Conservation (phyloP, 64 coral and sea anemone species). For the Stichodactyla mertensii region DNA sequence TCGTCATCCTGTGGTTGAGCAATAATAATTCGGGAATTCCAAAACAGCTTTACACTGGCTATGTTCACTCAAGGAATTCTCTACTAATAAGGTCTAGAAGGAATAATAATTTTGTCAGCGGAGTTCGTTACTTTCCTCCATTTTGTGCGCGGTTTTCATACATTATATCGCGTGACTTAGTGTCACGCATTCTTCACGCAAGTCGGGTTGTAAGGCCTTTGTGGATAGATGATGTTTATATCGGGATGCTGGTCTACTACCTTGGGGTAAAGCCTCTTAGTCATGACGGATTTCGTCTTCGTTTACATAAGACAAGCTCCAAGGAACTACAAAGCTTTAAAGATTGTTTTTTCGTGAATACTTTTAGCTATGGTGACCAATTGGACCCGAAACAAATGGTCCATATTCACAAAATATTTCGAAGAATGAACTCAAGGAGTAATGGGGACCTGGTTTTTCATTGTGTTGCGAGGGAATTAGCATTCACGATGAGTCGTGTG, state of each 20-base stretch:
- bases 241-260: neutral
- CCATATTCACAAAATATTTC: neutral
- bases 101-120: neutral
- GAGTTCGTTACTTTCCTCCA: neutral
- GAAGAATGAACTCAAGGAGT: neutral
- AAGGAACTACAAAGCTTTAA: neutral
- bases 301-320: neutral
- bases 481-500: neutral
- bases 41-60: neutral
- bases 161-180: constrained; percentile 1
- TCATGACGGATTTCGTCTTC: constrained; percentile 1
- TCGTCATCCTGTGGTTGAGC: neutral
- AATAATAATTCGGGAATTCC: neutral
- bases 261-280: neutral
- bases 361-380: neutral
- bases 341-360: neutral
- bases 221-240: constrained; percentile 26
- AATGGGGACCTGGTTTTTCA: neutral
- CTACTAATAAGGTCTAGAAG: neutral
- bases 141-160: constrained; percentile 3
- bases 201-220: neutral
- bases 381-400: neutral
- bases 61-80: neutral
- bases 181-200: neutral
- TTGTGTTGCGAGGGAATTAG: neutral